Evolutionary conservation across 2,888 invertebrate species (phyloP).

Genomic region (Chalcosyrphus nemorum): DNA sequence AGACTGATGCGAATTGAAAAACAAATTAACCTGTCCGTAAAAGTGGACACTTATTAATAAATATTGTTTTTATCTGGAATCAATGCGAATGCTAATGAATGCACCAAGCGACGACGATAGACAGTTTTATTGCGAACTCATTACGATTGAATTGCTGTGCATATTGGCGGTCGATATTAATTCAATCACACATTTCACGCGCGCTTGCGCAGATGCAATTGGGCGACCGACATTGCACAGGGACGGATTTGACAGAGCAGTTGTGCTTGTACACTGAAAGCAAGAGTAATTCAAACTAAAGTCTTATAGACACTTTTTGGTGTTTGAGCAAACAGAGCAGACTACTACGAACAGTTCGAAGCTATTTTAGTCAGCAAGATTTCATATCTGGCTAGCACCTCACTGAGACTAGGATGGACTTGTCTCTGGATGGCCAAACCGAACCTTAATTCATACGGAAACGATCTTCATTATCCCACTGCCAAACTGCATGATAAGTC

Average conservation of each 20-base stretch:
- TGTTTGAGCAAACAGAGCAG: too few species aligned
- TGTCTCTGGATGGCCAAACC: too few species aligned
- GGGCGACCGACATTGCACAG: not conserved
- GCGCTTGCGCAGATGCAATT: not conserved
- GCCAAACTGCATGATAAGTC: too few species aligned
- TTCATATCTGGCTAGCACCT: too few species aligned
- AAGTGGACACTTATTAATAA: constrained; percentile 72
- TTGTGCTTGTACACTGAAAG: too few species aligned
- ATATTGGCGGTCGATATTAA: constrained; percentile 48
- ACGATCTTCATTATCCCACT: too few species aligned
- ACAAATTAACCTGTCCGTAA: constrained; percentile 71
- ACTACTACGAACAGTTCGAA: too few species aligned
- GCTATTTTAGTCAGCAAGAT: too few species aligned
- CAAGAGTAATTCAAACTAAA: too few species aligned
- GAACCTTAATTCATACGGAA: too few species aligned
- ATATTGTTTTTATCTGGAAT: constrained; percentile 73
- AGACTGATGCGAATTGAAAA: constrained; percentile 60
- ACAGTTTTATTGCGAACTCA: constrained; percentile 70
- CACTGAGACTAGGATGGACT: too few species aligned
- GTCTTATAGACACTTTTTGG: too few species aligned
- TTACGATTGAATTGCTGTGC: constrained; percentile 52
- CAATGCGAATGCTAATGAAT: constrained; percentile 67
- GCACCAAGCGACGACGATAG: constrained; percentile 54
- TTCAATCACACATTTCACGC: constrained; percentile 43
- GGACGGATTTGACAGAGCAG: not conserved